Base-by-base conservation (phyloP, 2,113 vertebrate species). In the Cephalophus harveyi region DNA sequence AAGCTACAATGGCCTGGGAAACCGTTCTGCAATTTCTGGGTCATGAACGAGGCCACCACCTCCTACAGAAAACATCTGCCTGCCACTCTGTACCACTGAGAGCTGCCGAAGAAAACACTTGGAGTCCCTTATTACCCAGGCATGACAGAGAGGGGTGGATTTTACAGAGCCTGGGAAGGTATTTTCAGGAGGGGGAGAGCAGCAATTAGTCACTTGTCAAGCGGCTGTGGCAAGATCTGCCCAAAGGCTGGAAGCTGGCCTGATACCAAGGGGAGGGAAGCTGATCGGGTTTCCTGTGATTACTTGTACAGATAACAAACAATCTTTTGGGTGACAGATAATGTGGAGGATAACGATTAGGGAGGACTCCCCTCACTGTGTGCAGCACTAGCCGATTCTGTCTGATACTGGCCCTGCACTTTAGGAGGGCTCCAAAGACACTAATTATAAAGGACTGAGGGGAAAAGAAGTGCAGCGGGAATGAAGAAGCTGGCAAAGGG, bases 181-280 rank as follows among this genome's bases (percentile, higher is more conserved):
- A 43, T 62, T 97, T 92, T 89, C 81, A 91, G 89, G 74, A 85
- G 17, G 17, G n/a, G 23, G 33, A 96, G 79, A 71, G 64, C 17
- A 52, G 90, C 90, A 95, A 83, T 96, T 86, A 94, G 97, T 96
- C 96, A 88, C 64, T 78, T 91, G 92, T 81, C 87, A 96, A 95
- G 90, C 2, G 40, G 60, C 90, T 96, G 11, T 40, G 79, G 59
- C 81, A 78, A 93, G 90, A 89, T 97, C 95, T 91, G 83, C 62
- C 76, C 74, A 36, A 43, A 88, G 96, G 59, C 89, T 96, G 90
- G 89, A 83, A 79, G 84, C 0, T 98, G 90, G 92, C 94, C 43
- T 74, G 33, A 59, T 14, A 88, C 67, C 84, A 95, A 89, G 55
- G 43, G 86, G 57, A 82, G 95, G 86, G 84, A n/a, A 81, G 17